Percentiles rank a stretch among this genome's conserved stretches.
These are phyloP conservation scores for Apodemia mormo DNA, from an alignment of 2,888 invertebrate genomes.

Conservation along the genomic window DNA sequence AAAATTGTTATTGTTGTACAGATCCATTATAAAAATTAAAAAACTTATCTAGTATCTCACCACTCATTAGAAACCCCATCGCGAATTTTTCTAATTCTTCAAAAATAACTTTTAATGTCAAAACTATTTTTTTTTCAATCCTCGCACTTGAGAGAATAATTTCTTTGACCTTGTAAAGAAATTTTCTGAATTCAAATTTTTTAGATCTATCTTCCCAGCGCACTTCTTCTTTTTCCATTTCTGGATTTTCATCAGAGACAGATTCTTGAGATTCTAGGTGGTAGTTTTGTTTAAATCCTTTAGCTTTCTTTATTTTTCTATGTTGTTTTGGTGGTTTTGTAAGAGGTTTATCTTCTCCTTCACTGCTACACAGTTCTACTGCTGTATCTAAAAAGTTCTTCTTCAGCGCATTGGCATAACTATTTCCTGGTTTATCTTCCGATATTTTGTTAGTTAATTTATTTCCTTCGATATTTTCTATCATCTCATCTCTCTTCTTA, in stretches of 20 bases:
- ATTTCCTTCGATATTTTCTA: neutral
- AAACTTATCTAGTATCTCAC: constrained; percentile 7
- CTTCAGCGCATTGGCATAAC: neutral
- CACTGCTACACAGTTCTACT: too few species aligned
- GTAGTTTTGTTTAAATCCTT: neutral
- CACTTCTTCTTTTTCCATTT: too few species aligned
- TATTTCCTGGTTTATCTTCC: neutral
- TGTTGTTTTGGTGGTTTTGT: neutral
- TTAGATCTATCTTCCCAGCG: too few species aligned
- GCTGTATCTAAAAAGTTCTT: neutral
- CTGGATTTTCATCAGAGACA: too few species aligned
- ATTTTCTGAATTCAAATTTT: too few species aligned
- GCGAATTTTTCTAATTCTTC: neutral
- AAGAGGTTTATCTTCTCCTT: too few species aligned
- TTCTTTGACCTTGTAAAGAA: too few species aligned
- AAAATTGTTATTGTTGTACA: neutral
- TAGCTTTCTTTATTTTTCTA: neutral
- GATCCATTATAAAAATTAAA: constrained; percentile 3
- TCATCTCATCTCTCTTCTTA: too few species aligned
- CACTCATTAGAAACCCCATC: neutral
- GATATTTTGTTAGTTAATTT: too few species aligned
- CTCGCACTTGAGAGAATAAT: neutral
- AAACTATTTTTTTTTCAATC: constrained; percentile 1
- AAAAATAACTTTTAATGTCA: neutral
- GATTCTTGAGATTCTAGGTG: too few species aligned